A percentile compares a stretch with the other conserved stretches of the same genome.
phyloP scores from a whole-genome alignment of 2,888 invertebrate genomes.

The Agapostemon virescens region DNA sequence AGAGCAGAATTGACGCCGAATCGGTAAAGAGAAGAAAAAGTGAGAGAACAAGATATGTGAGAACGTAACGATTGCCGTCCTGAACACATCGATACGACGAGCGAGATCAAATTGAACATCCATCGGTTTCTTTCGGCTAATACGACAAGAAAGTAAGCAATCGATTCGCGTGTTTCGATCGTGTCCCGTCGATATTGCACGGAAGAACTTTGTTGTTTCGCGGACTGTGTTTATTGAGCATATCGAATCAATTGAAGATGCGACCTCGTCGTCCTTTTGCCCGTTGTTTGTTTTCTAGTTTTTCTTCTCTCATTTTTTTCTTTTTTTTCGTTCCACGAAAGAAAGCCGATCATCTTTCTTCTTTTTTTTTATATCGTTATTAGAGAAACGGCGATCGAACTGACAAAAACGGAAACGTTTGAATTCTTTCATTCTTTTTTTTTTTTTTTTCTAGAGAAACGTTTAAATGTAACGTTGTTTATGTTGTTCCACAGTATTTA shows the following conservation, averaged over 20 bases:
- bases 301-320: neutral
- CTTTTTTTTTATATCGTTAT: no score
- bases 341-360: no score
- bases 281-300: neutral
- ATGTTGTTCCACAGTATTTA: constrained; percentile 40
- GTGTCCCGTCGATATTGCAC: constrained; percentile 49
- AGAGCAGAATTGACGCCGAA: neutral
- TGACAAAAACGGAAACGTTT: constrained; percentile 43
- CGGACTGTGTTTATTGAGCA: neutral
- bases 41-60: constrained; percentile 17
- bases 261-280: neutral
- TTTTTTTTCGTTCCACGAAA: neutral
- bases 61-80: constrained; percentile 74
- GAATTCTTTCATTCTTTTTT: neutral
- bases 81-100: constrained; percentile 75
- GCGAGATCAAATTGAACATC: constrained; percentile 49
- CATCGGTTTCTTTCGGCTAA: constrained; percentile 36
- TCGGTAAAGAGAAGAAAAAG: no score
- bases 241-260: constrained; percentile 16
- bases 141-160: constrained; percentile 37
- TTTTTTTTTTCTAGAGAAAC: constrained; percentile 3
- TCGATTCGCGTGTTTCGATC: constrained; percentile 29
- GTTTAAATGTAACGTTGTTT: constrained; percentile 8
- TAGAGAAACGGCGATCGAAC: constrained; percentile 41
- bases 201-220: constrained; percentile 17